phyloP scores from a whole-genome alignment of 2,113 vertebrate species.

The Cynopterus brachyotis region DNA sequence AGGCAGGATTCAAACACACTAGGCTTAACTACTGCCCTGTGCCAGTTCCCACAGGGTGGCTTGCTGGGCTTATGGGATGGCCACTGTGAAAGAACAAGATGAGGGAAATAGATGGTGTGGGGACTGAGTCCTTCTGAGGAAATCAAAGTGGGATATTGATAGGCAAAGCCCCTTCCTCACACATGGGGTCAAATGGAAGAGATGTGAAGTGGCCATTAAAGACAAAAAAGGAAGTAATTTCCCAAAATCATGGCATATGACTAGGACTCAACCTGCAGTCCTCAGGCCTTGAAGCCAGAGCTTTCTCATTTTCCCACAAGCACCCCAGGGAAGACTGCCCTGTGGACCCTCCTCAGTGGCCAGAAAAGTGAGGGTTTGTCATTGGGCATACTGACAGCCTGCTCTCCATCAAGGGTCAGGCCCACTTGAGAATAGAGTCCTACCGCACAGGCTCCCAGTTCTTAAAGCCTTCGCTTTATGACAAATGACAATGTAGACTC shows the following conservation, averaged over 20 bases:
- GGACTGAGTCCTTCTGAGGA: not conserved
- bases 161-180: not conserved
- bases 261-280: not conserved
- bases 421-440: not conserved
- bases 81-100: not conserved
- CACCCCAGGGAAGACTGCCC: not conserved
- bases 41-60: not conserved
- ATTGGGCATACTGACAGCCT: not conserved
- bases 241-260: not conserved
- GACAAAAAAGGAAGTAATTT: not conserved
- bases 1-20: not conserved
- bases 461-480: not conserved
- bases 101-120: not conserved
- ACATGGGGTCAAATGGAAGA: not conserved
- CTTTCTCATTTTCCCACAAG: not conserved
- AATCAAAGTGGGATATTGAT: not conserved
- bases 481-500: constrained; percentile 53
- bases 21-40: not conserved
- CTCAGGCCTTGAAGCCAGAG: not conserved
- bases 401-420: not conserved
- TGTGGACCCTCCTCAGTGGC: not conserved
- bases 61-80: not conserved
- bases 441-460: not conserved
- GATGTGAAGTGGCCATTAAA: not conserved
- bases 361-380: not conserved